A percentile compares a stretch with the other conserved stretches of the same genome.
phyloP scores from a whole-genome alignment of 2,113 vertebrate species.

The Nettapus auritus region DNA sequence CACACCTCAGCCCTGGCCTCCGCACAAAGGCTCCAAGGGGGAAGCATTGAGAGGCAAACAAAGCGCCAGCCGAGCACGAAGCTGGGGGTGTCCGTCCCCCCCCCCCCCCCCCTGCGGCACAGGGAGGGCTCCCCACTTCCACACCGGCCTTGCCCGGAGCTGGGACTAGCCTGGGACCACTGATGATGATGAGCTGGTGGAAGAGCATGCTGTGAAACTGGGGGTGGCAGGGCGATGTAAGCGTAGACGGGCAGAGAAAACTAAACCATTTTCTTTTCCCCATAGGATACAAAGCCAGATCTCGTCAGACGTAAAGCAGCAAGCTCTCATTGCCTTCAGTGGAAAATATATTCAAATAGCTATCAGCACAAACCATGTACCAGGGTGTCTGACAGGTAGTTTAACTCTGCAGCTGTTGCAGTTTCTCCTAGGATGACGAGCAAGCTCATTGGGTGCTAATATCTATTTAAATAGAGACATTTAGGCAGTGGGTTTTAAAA shows the following conservation, averaged over 20 bases:
- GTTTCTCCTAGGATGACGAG: background rate
- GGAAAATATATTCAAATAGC: background rate
- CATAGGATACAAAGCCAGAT: background rate
- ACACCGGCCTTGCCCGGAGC: background rate
- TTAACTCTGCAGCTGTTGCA: background rate
- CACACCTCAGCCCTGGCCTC: slow-evolving; percentile 70
- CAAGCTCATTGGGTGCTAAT: background rate
- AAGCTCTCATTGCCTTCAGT: background rate
- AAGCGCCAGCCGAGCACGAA: slow-evolving; percentile 82
- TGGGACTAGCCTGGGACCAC: background rate
- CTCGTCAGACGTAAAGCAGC: background rate
- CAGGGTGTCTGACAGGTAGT: background rate
- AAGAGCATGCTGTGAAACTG: background rate
- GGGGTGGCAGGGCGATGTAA: background rate
- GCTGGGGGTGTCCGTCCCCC: slow-evolving; percentile 37
- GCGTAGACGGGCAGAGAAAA: background rate
- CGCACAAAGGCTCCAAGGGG: slow-evolving; percentile 72
- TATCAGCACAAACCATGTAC: background rate
- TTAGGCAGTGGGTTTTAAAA: background rate
- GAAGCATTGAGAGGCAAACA: slow-evolving; percentile 74
- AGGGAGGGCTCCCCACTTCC: slow-evolving; percentile 2
- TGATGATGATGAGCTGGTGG: background rate
- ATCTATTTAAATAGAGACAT: background rate
- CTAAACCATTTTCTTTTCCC: background rate
- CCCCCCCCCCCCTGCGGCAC: background rate